Evolutionary conservation across 2,797 vertebrate species (phyloP).

Genomic region (Sylvilagus floridanus): DNA sequence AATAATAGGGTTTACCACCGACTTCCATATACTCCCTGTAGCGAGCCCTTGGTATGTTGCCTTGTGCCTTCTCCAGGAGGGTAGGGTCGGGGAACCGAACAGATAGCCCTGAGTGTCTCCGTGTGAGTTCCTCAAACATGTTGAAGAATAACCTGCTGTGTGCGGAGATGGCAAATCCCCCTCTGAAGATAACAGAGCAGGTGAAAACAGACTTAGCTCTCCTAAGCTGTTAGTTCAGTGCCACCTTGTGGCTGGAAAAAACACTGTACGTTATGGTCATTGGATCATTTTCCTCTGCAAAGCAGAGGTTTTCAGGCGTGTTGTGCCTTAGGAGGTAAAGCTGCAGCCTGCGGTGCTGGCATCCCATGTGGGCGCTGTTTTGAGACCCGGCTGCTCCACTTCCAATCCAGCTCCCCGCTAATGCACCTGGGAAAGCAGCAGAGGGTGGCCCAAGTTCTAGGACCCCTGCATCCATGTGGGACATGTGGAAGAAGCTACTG

Average conservation of each 20-base stretch:
- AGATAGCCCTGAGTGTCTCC: neutral
- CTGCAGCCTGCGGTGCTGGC: too few species aligned
- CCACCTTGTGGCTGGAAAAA: slow-evolving; percentile 84
- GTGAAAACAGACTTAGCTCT: neutral
- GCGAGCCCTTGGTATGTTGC: too few species aligned
- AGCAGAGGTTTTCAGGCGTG: neutral
- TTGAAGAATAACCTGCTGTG: neutral
- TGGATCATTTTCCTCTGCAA: neutral
- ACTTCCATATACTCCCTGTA: neutral
- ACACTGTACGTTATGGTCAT: neutral
- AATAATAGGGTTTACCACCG: neutral
- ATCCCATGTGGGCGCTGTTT: too few species aligned
- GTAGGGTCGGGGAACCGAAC: neutral
- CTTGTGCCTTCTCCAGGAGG: neutral
- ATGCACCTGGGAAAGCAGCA: too few species aligned
- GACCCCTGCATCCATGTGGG: too few species aligned
- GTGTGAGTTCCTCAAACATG: neutral
- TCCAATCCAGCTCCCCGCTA: too few species aligned
- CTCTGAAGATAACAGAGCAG: neutral
- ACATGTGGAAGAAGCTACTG: too few species aligned
- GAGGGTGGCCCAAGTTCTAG: too few species aligned
- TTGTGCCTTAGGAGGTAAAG: too few species aligned
- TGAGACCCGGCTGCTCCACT: too few species aligned
- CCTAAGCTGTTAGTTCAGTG: slow-evolving; percentile 76
- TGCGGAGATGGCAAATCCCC: rapidly evolving